These are phyloP conservation scores for Papilio demoleus DNA, from an alignment of 2,888 invertebrate species.

Conservation along the genomic window DNA sequence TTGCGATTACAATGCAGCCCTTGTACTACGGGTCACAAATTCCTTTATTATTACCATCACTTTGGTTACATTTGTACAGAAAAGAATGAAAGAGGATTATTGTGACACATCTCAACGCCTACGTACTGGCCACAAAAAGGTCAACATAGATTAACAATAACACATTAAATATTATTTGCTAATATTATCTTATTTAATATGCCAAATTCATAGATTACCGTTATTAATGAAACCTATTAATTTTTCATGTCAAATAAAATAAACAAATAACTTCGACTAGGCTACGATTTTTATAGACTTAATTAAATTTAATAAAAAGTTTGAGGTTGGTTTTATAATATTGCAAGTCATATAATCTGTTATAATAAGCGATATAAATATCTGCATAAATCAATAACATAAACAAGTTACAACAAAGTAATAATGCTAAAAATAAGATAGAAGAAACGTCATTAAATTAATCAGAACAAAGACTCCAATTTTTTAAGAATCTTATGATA, in stretches of 20 bases:
- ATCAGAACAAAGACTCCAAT: not conserved
- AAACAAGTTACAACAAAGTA: not conserved
- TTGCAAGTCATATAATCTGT: no score
- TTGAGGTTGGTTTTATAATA: no score
- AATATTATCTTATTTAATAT: not conserved
- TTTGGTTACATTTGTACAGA: constrained; percentile 64
- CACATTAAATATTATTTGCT: not conserved
- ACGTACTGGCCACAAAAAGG: constrained; percentile 28
- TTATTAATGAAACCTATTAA: no score
- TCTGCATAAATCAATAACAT: not conserved
- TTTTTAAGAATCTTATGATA: not conserved
- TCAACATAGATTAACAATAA: not conserved
- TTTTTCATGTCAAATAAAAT: no score
- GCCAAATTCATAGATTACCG: no score
- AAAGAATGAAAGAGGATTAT: constrained; percentile 40
- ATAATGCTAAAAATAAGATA: not conserved
- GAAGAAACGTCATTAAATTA: not conserved
- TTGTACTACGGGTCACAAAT: constrained; percentile 61
- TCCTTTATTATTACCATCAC: constrained; percentile 63
- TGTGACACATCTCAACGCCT: constrained; percentile 38
- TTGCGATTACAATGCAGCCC: constrained; percentile 68
- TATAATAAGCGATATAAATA: not conserved
- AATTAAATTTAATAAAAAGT: no score
- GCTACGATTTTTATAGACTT: no score
- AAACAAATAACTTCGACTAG: no score